These are phyloP conservation scores for Chrysolina oricalcia DNA, from an alignment of 2,888 invertebrate genomes.

Conservation along the genomic window DNA sequence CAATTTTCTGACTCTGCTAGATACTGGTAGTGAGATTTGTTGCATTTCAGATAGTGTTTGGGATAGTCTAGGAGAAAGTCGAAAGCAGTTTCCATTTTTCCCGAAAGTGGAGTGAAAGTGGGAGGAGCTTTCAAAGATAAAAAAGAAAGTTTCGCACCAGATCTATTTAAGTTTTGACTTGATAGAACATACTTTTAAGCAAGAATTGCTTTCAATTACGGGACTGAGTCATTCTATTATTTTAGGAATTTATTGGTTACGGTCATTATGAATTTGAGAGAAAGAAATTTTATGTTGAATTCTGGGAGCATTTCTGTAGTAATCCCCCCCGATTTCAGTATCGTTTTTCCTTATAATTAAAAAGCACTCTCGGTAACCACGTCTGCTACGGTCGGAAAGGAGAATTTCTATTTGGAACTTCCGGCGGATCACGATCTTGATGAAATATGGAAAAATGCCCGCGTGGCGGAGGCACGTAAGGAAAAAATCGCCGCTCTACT, in stretches of 20 bases:
- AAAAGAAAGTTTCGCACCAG: not conserved
- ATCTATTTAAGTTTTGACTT: not conserved
- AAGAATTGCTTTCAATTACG: not conserved
- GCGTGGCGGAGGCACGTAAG: not conserved
- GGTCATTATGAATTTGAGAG: not conserved
- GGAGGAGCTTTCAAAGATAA: conserved; percentile 2
- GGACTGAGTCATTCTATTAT: not conserved
- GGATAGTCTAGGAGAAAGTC: not conserved
- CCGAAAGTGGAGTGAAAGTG: not conserved
- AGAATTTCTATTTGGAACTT: not conserved
- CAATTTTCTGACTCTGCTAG: not conserved
- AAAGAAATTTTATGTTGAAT: not conserved
- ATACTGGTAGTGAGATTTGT: conserved; percentile 1
- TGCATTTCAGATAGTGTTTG: not conserved
- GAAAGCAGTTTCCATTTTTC: not conserved
- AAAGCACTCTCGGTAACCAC: not conserved
- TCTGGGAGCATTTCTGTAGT: not conserved
- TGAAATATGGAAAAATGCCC: not conserved
- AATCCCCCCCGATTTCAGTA: not conserved
- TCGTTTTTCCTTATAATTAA: not conserved
- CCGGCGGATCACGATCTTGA: not conserved
- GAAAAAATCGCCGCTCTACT: not conserved
- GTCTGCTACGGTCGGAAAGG: not conserved
- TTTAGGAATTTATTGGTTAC: not conserved
- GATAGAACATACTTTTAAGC: not conserved